phyloP scores from a whole-genome alignment of 2,797 vertebrate genomes.

The Poeciliopsis infans region DNA sequence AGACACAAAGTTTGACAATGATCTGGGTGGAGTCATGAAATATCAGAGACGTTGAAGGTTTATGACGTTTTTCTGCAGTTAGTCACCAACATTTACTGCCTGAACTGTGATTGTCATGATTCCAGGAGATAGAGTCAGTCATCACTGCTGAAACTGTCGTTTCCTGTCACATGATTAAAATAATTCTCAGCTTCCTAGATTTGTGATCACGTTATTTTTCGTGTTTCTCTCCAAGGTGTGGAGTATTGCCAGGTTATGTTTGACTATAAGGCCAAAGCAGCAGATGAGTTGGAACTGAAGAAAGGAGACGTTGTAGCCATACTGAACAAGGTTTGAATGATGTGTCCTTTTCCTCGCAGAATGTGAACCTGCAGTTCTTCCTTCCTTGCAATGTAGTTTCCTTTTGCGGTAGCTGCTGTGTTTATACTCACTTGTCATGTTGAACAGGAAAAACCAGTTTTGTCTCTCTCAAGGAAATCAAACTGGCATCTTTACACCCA shows the following conservation, averaged over 20 bases:
- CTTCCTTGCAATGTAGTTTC: background rate
- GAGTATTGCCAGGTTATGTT: conserved; percentile 87
- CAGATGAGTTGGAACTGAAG: conserved; percentile 84
- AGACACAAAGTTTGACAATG: conserved; percentile 4
- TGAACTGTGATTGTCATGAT: background rate
- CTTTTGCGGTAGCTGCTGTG: background rate
- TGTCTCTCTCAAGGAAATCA: conserved; percentile 7
- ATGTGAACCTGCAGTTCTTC: background rate
- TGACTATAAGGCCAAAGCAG: conserved; percentile 79
- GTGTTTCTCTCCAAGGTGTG: conserved; percentile 54
- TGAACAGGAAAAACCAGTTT: conserved; percentile 50
- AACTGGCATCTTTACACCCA: background rate
- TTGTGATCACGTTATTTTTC: conserved; percentile 20
- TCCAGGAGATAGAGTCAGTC: conserved; percentile 15
- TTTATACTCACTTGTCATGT: background rate
- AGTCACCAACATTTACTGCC: background rate
- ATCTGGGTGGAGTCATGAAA: conserved; percentile 10
- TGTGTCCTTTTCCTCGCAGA: background rate
- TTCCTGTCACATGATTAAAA: conserved; percentile 7
- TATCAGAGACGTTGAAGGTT: conserved; percentile 27
- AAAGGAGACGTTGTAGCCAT: conserved; percentile 83
- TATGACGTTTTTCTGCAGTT: conserved; percentile 28
- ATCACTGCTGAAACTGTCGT: background rate
- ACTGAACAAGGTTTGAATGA: conserved; percentile 83
- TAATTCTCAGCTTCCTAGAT: background rate